Base-by-base conservation (phyloP, 2,113 vertebrate species). In the Suricata suricatta region DNA sequence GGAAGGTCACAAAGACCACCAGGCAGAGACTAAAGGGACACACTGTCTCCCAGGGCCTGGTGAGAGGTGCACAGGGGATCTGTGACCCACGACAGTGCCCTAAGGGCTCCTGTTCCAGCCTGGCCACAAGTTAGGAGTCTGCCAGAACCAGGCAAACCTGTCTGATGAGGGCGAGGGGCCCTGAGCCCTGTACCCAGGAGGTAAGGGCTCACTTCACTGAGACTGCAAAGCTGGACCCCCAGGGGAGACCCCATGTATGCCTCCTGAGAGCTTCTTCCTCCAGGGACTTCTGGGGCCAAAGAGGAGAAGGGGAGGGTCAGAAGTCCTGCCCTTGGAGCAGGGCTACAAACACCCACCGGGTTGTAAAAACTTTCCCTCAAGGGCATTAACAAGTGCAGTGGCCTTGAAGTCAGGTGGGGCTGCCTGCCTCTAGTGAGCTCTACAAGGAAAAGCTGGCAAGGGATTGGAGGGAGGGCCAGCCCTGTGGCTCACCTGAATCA, bases 181-280 rank as follows among this genome's bases (percentile, higher is more conserved):
- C 27, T 79, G 29, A 85, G 8, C 33, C 54, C 35, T 17, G 64
- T 4, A 38, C 10, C 29, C 66, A 57, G 63, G 29, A 69, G 31
- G 41, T 7, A 27, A 86, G 6, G 14, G 29, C 25, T 27, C 54
- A 41, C 10, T 27, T 4, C 17, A 13, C 6, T 10, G 3, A 14
- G 64, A 38, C 31, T 31, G n/a, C 54, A n/a, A 44, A 79, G 38
- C 38, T 12, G 31, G 85, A 19, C 2, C 15, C 13, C 33, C 2
- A 0, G 3, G 23, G n/a, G 12, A 72, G 50, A 7, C 19, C 19
- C 84, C 13, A 7, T 4, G 0, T 27, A 7, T 14, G n/a, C 16
- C 19, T 21, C n/a, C 80, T 5, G 31, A 8, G 25, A 44, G 50
- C 41, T 71, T 47, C 82, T 47, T 74, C 4, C 17, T 74, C 27